Conservation (phyloP, 2,113 vertebrate species). For the Coregonus clupeaformis region DNA sequence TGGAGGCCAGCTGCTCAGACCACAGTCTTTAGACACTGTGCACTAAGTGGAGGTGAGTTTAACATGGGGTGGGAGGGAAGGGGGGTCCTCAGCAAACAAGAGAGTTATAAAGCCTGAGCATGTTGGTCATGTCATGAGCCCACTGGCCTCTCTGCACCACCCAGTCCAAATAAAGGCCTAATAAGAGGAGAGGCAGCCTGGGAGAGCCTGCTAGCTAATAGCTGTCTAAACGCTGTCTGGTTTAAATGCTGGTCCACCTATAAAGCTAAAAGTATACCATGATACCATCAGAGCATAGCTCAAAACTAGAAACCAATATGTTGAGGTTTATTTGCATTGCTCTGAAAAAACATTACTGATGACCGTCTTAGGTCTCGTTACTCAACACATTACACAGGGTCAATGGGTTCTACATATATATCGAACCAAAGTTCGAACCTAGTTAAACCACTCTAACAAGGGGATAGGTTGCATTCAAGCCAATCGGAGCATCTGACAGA, state of each 20-base stretch:
- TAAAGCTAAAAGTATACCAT: not conserved
- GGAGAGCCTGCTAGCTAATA: slow-evolving; percentile 42
- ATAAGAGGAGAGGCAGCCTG: slow-evolving; percentile 65
- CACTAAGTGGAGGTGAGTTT: slow-evolving; percentile 55
- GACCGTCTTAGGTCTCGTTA: not conserved
- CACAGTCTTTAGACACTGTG: slow-evolving; percentile 80
- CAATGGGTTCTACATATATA: not conserved
- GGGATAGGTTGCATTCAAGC: not conserved
- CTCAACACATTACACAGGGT: not conserved
- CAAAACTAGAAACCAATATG: not conserved
- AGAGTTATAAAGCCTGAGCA: slow-evolving; percentile 64
- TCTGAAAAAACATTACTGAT: not conserved
- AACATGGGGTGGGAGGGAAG: slow-evolving; percentile 43
- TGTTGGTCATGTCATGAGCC: slow-evolving; percentile 43
- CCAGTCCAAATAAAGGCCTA: slow-evolving; percentile 63
- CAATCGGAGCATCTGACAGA: not conserved
- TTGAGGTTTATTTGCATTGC: not conserved
- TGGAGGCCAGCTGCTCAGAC: slow-evolving; percentile 80
- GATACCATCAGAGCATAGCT: not conserved
- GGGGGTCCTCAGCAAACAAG: slow-evolving; percentile 64
- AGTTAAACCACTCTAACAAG: not conserved
- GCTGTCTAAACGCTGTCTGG: slow-evolving; percentile 34
- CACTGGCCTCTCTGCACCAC: slow-evolving; percentile 32
- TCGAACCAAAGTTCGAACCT: not conserved
- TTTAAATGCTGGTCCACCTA: slow-evolving; percentile 18